A percentile compares a stretch with the other conserved stretches of the same genome.
Conservation (phyloP, 2,113 vertebrate genomes). For the Leptocoma aspasia region DNA sequence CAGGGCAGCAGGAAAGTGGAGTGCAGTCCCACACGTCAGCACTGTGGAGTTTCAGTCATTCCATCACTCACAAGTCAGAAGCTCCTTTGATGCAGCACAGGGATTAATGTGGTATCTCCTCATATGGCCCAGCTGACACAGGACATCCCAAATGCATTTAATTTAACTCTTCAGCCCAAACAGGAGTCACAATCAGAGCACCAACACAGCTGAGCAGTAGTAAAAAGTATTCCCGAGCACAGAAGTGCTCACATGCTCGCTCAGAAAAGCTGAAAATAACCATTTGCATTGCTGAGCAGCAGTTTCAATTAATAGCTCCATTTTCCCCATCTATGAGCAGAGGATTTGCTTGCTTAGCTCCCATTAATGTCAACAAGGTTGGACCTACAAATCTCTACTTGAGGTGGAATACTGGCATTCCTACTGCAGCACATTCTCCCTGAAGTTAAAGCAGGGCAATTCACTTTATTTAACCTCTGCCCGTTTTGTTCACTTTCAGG, state of each 20-base stretch:
- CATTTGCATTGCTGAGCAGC: neutral
- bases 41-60: neutral
- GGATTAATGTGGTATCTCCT: neutral
- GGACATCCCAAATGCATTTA: neutral
- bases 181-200: neutral
- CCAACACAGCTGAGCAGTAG: neutral
- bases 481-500: neutral
- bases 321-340: neutral
- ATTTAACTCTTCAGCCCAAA: neutral
- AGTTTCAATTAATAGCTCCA: conserved; percentile 25
- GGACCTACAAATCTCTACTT: neutral
- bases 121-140: neutral
- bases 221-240: neutral
- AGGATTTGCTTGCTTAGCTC: conserved; percentile 14
- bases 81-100: neutral
- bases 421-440: neutral
- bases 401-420: neutral
- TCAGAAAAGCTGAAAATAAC: conserved; percentile 10
- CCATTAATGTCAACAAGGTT: neutral
- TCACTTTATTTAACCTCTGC: neutral
- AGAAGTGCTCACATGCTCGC: neutral
- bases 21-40: neutral
- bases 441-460: neutral
- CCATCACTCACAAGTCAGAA: neutral
- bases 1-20: neutral